Evolutionary conservation across 2,113 vertebrate species (phyloP).

Genomic region (Ploceus nigricollis): DNA sequence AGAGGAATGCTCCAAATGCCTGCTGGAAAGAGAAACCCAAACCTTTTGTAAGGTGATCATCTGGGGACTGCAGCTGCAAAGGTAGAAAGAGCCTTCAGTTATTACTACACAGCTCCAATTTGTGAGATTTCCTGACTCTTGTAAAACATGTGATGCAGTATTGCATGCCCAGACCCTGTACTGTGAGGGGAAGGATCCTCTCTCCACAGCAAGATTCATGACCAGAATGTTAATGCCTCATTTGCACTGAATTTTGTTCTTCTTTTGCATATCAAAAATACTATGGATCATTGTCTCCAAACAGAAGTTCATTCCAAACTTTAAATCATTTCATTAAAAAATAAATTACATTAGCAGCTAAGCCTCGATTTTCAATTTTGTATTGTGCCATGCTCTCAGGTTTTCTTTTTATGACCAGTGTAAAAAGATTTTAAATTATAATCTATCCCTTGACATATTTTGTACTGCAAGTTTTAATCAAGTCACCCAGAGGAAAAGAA

Average conservation of each 20-base stretch:
- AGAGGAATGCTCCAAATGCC: background rate
- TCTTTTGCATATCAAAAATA: conserved; percentile 2
- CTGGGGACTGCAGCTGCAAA: background rate
- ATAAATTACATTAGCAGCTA: conserved; percentile 55
- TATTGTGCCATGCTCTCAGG: conserved; percentile 22
- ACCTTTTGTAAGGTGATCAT: background rate
- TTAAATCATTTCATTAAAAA: conserved; percentile 63
- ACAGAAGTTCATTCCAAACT: conserved; percentile 56
- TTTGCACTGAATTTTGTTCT: conserved; percentile 1
- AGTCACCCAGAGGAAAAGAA: conserved; percentile 29
- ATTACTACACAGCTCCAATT: background rate
- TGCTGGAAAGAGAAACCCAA: background rate
- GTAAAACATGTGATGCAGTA: background rate
- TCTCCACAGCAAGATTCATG: background rate
- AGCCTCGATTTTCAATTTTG: conserved; percentile 49
- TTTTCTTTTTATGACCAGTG: conserved; percentile 45
- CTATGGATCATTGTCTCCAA: conserved; percentile 55
- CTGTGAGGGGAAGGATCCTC: background rate
- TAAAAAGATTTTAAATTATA: conserved; percentile 61
- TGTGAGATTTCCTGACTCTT: background rate
- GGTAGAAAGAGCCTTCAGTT: background rate
- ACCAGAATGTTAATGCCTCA: background rate
- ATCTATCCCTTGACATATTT: conserved; percentile 37
- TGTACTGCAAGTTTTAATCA: conserved; percentile 50
- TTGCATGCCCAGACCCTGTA: background rate